These are phyloP conservation scores for Dromius quadrimaculatus DNA, from an alignment of 2,888 invertebrate genomes.

Conservation along the genomic window DNA sequence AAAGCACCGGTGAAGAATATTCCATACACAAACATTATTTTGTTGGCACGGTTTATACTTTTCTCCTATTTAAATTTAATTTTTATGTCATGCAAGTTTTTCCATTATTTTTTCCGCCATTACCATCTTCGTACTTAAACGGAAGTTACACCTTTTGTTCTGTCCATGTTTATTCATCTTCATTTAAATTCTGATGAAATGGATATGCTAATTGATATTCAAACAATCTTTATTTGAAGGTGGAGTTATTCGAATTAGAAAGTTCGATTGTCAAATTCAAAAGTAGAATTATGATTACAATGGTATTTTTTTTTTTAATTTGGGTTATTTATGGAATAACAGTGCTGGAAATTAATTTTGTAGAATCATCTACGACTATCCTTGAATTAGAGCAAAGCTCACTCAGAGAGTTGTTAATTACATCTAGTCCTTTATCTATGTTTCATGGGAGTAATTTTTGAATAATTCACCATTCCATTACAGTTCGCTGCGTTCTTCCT, in stretches of 20 bases:
- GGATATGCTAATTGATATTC: too few species aligned
- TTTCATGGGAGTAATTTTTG: constrained; percentile 46
- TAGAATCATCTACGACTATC: constrained; percentile 1
- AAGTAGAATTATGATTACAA: too few species aligned
- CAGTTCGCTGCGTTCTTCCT: neutral
- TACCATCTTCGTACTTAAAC: constrained; percentile 5
- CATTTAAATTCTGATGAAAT: neutral
- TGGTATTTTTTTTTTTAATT: too few species aligned
- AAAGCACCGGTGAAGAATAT: constrained; percentile 5
- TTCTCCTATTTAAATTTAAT: constrained; percentile 26
- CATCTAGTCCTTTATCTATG: constrained; percentile 34
- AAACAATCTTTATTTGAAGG: too few species aligned
- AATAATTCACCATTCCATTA: constrained; percentile 48
- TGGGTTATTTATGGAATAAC: too few species aligned
- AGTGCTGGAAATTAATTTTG: too few species aligned
- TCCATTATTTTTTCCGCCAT: constrained; percentile 11
- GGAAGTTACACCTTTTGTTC: neutral
- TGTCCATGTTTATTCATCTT: neutral
- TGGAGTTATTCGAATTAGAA: too few species aligned
- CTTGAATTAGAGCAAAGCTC: constrained; percentile 18
- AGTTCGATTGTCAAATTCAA: too few species aligned
- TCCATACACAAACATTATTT: constrained; percentile 29
- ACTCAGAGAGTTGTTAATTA: constrained; percentile 41
- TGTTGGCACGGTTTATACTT: constrained; percentile 9
- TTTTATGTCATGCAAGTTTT: constrained; percentile 12